Base-by-base conservation (phyloP, 1,140 invertebrate species). In the Akabosia matsudoensis region DNA sequence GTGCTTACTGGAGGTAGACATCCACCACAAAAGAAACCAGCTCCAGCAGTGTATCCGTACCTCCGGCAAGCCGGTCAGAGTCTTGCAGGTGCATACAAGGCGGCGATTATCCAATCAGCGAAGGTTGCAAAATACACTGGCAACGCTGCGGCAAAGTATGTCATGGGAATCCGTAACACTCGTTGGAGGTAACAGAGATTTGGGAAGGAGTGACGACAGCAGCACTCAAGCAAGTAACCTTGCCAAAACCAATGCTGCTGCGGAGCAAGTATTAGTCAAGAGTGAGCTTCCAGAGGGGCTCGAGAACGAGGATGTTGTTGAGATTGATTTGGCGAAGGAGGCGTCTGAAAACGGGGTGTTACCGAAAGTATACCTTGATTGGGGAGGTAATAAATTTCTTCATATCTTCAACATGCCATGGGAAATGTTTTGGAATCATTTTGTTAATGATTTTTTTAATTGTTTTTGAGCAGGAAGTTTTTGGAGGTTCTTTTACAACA, bases 401-500 rank as follows among this genome's bases (percentile, higher is more conserved):
- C n/a, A n/a, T n/a, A n/a, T n/a, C n/a, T n/a, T n/a, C n/a, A n/a
- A n/a, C n/a, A n/a, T n/a, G n/a, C n/a, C n/a, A n/a, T n/a, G n/a
- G n/a, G n/a, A n/a, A n/a, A n/a, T n/a, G n/a, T n/a, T n/a, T n/a
- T n/a, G n/a, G n/a, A n/a, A n/a, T n/a, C n/a, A n/a, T n/a, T n/a
- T n/a, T n/a, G n/a, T n/a, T n/a, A n/a, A n/a, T n/a, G n/a, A n/a
- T n/a, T n/a, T n/a, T n/a, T n/a, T n/a, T n/a, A n/a, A n/a, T n/a
- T n/a, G n/a, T n/a, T n/a, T n/a, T n/a, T n/a, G n/a, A n/a, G n/a
- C n/a, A n/a, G n/a, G 61, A 7, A 30, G 26, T 10, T 67, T 67
- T 30, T 67, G 61, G 61, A 28, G 10, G 28, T 22, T 67, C 61
- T 67, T 67, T 22, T 67, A 67, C 28, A 67, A 67, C 3, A 56